Conservation (phyloP, 2,797 vertebrate genomes). For the Brachyrhaphis roseni region DNA sequence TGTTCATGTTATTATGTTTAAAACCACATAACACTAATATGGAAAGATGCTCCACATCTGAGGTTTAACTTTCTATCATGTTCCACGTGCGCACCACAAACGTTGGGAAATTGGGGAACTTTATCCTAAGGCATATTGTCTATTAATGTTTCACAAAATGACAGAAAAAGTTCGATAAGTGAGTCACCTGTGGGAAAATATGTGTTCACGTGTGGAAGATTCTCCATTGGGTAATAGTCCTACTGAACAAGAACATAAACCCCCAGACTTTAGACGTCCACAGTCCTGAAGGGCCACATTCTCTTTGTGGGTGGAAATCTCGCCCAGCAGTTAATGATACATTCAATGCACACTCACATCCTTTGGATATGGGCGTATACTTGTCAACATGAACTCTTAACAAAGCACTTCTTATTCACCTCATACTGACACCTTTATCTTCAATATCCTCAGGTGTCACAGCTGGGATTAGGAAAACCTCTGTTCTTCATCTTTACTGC, state of each 20-base stretch:
- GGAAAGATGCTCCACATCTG: background rate
- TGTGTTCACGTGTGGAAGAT: background rate
- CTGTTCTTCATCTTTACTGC: background rate
- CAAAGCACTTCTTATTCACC: background rate
- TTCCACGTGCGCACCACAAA: background rate
- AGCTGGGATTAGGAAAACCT: background rate
- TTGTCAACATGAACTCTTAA: background rate
- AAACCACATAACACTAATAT: background rate
- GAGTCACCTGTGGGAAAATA: background rate
- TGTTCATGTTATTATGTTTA: background rate
- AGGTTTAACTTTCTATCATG: background rate
- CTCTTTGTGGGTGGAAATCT: background rate
- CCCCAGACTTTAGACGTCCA: background rate
- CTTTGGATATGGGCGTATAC: background rate
- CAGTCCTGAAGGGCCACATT: background rate
- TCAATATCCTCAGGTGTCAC: background rate
- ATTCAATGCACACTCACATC: background rate
- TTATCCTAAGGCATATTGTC: background rate
- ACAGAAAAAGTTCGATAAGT: background rate
- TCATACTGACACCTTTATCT: background rate
- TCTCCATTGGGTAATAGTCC: background rate
- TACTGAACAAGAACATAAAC: background rate
- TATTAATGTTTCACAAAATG: background rate
- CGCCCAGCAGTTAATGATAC: too few species aligned
- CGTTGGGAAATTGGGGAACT: too few species aligned